Conservation (phyloP, 2,113 vertebrate species). For the Nerophis ophidion region DNA sequence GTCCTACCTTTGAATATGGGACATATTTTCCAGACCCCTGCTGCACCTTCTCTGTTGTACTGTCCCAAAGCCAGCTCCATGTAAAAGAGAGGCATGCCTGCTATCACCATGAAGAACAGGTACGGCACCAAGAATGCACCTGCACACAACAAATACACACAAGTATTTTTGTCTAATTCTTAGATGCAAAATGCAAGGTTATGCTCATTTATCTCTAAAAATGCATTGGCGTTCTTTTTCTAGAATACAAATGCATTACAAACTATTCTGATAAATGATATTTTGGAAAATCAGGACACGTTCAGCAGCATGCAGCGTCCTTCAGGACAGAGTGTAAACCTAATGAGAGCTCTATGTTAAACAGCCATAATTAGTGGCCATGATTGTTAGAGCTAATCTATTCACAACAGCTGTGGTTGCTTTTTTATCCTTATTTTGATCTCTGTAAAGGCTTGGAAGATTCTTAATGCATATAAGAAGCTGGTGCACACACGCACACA, state of each 20-base stretch:
- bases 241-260: too few species aligned
- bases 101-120: conserved; percentile 87
- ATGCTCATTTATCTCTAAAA: too few species aligned
- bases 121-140: conserved; percentile 88
- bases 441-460: conserved; percentile 36
- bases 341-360: conserved; percentile 62
- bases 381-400: conserved; percentile 62
- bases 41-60: conserved; percentile 83
- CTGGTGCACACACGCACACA: conserved; percentile 4
- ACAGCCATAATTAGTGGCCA: conserved; percentile 60
- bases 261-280: too few species aligned
- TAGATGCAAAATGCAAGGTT: too few species aligned
- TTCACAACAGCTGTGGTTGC: conserved; percentile 61
- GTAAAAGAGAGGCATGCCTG: conserved; percentile 88
- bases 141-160: conserved; percentile 37
- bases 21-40: conserved; percentile 89
- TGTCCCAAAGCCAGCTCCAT: conserved; percentile 89
- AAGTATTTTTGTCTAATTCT: not conserved
- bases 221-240: too few species aligned
- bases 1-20: conserved; percentile 84
- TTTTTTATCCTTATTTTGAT: conserved; percentile 58
- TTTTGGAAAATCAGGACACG: not conserved
- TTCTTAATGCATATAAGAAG: conserved; percentile 16
- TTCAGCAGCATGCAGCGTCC: not conserved
- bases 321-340: conserved; percentile 20